These are phyloP conservation scores for Chionis minor DNA, from an alignment of 2,113 vertebrate genomes.

Conservation along the genomic window DNA sequence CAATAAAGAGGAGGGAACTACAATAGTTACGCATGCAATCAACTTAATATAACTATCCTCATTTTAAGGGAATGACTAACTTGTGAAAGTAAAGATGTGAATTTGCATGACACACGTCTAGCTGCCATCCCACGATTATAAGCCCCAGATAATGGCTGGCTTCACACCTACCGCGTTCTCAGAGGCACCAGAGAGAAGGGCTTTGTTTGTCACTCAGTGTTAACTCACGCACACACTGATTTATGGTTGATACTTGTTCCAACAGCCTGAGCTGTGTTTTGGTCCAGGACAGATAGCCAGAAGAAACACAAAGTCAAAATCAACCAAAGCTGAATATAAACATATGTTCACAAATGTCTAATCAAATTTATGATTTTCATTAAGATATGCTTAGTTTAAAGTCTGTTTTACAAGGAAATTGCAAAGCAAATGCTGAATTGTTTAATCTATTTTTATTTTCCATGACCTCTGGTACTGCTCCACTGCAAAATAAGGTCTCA, in stretches of 20 bases:
- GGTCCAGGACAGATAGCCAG: background rate
- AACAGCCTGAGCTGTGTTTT: background rate
- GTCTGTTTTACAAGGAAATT: background rate
- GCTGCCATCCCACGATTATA: background rate
- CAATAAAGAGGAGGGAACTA: background rate
- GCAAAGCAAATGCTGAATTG: background rate
- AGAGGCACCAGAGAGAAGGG: background rate
- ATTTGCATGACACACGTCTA: background rate
- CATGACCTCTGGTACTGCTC: background rate
- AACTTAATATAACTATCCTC: background rate
- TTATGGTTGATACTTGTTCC: background rate
- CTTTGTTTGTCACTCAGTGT: background rate
- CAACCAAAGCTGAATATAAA: background rate
- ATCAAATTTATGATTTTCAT: slow-evolving; percentile 11
- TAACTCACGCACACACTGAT: background rate
- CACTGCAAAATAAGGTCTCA: background rate
- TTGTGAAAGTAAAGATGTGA: background rate
- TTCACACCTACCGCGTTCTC: background rate
- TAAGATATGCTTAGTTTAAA: background rate
- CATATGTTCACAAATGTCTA: background rate
- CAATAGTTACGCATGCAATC: background rate
- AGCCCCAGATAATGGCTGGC: background rate
- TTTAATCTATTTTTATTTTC: slow-evolving; percentile 28
- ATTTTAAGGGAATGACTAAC: background rate
- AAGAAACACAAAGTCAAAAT: background rate